Evolutionary conservation across 2,888 invertebrate species (phyloP).

Genomic region (Ashinkailepas kermadecensis): DNA sequence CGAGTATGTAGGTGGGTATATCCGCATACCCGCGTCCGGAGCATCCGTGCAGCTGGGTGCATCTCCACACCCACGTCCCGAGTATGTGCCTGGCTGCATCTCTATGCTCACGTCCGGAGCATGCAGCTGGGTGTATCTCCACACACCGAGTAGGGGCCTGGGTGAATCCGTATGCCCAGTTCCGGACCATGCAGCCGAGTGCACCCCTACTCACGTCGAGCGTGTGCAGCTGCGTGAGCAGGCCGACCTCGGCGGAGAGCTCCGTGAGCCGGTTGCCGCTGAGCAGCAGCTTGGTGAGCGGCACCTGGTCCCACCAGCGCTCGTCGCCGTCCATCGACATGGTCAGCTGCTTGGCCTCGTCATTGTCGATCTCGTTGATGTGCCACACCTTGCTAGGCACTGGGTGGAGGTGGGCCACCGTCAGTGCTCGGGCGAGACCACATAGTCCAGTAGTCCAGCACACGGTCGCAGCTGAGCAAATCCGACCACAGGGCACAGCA

Average conservation of each 20-base stretch:
- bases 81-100: too few relatives aligned
- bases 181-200: too few relatives aligned
- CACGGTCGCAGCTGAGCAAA: neutral
- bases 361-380: slow-evolving; percentile 43
- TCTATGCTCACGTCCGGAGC: too few relatives aligned
- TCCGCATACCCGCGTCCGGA: too few relatives aligned
- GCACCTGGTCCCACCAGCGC: slow-evolving; percentile 77
- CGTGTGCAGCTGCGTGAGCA: slow-evolving; percentile 41
- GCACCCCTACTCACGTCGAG: slow-evolving; percentile 42
- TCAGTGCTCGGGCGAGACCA: neutral
- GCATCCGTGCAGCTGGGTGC: too few relatives aligned
- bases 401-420: slow-evolving; percentile 31
- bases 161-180: too few relatives aligned
- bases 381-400: slow-evolving; percentile 44
- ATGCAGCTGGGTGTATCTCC: too few relatives aligned
- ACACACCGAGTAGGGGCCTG: too few relatives aligned
- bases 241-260: slow-evolving; percentile 41
- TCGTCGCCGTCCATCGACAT: slow-evolving; percentile 40
- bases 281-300: slow-evolving; percentile 62
- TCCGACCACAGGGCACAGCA: neutral
- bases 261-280: slow-evolving; percentile 42
- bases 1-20: too few relatives aligned
- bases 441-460: neutral
- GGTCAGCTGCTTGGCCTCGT: slow-evolving; percentile 41
- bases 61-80: too few relatives aligned